These are phyloP conservation scores for Bryconaethiops microstoma DNA, from an alignment of 2,797 vertebrate species.

Conservation along the genomic window DNA sequence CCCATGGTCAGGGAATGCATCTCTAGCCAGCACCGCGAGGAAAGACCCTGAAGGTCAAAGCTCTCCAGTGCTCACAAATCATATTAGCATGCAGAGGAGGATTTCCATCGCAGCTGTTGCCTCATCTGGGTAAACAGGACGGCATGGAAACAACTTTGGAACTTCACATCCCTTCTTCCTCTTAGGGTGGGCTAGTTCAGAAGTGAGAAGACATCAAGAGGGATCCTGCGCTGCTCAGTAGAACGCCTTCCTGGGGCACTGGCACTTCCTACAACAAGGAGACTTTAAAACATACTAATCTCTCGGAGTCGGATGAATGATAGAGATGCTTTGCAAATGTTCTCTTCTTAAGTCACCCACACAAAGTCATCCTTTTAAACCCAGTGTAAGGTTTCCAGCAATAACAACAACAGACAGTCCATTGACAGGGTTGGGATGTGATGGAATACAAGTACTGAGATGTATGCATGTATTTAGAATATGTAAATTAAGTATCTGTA, in stretches of 20 bases:
- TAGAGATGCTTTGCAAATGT: background rate
- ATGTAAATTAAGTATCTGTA: too few relatives aligned
- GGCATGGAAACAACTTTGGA: conserved; percentile 32
- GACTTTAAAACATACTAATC: background rate
- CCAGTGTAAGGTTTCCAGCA: background rate
- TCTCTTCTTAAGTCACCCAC: conserved; percentile 11
- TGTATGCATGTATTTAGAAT: too few relatives aligned
- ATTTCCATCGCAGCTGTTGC: conserved; percentile 56
- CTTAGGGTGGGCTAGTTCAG: conserved; percentile 27
- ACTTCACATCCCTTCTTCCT: conserved; percentile 35
- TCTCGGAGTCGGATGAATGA: background rate
- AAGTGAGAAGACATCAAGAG: conserved; percentile 32
- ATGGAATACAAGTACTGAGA: too few relatives aligned
- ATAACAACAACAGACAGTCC: background rate
- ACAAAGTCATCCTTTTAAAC: background rate
- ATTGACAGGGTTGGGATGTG: too few relatives aligned
- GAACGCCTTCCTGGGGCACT: conserved; percentile 16
- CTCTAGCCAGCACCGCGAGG: conserved; percentile 30
- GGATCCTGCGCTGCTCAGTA: conserved; percentile 20
- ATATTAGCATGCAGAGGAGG: conserved; percentile 44
- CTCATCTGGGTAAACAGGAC: conserved; percentile 55
- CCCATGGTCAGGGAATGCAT: background rate
- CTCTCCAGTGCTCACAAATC: conserved; percentile 54
- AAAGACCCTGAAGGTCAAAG: conserved; percentile 53
- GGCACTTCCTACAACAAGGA: background rate